Evolutionary conservation across 2,797 vertebrate genomes (phyloP).

Genomic region (Oreonectes daqikongensis): DNA sequence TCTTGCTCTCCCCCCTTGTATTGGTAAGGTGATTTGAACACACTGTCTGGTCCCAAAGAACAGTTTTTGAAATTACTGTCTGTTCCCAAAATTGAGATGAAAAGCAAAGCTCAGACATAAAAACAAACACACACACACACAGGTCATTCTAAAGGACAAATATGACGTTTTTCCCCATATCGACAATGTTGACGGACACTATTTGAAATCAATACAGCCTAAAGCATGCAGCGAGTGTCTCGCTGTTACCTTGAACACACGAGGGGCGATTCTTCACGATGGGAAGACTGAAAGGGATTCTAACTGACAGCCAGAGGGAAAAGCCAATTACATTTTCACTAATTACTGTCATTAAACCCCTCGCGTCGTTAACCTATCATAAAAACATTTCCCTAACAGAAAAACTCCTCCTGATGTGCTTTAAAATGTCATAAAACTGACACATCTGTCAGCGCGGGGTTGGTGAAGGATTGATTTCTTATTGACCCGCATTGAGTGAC

Average conservation of each 20-base stretch:
- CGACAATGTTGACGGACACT: conserved; percentile 31
- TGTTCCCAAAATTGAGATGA: conserved; percentile 31
- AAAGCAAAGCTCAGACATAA: neutral
- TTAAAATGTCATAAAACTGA: conserved; percentile 24
- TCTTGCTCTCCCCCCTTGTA: conserved; percentile 11
- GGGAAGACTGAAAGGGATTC: conserved; percentile 1
- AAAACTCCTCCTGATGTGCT: conserved; percentile 15
- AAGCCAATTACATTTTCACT: conserved; percentile 35
- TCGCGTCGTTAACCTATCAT: conserved; percentile 36
- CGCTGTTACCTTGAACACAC: conserved; percentile 14
- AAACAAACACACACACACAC: conserved; percentile 26
- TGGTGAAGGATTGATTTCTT: neutral
- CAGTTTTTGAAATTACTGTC: conserved; percentile 41
- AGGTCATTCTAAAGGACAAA: conserved; percentile 41
- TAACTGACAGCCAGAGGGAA: conserved; percentile 39
- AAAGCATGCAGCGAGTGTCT: conserved; percentile 15
- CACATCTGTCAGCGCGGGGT: neutral
- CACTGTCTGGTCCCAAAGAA: conserved; percentile 36
- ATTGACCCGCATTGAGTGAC: conserved; percentile 22
- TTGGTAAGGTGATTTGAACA: conserved; percentile 21
- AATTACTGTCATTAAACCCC: conserved; percentile 38
- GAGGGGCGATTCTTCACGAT: neutral
- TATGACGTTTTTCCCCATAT: conserved; percentile 22
- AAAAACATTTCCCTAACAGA: conserved; percentile 25
- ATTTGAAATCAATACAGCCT: conserved; percentile 43